phyloP scores from a whole-genome alignment of 2,113 vertebrate genomes.

The Acanthochromis polyacanthus region DNA sequence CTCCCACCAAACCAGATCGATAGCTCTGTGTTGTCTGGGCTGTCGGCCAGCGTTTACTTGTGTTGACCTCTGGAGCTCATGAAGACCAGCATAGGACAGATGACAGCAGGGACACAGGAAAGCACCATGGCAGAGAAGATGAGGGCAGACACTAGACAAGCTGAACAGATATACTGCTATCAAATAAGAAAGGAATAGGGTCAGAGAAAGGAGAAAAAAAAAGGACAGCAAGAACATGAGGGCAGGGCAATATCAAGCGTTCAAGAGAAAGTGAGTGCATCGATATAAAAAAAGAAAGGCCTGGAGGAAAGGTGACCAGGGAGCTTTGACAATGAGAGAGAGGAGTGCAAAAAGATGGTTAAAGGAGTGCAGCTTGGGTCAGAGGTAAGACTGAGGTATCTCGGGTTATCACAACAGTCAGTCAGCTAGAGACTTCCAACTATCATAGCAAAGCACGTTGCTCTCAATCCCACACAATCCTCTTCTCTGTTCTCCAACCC shows the following conservation, averaged over 20 bases:
- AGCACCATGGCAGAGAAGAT: conserved; percentile 40
- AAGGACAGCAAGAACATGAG: conserved; percentile 42
- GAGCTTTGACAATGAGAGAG: conserved; percentile 55
- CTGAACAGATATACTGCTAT: conserved; percentile 55
- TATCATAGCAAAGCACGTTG: conserved; percentile 71
- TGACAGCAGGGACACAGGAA: conserved; percentile 56
- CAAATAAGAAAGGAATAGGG: conserved; percentile 48
- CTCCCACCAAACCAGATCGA: conserved; percentile 69
- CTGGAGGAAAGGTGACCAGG: conserved; percentile 47
- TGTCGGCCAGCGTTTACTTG: conserved; percentile 68
- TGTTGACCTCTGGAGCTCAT: conserved; percentile 70
- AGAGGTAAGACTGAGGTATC: conserved; percentile 61
- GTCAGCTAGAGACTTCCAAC: conserved; percentile 64
- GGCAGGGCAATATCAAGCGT: conserved; percentile 42
- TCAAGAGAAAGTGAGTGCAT: conserved; percentile 31
- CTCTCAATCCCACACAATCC: conserved; percentile 78
- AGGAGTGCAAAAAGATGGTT: conserved; percentile 39
- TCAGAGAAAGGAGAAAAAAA: conserved; percentile 36
- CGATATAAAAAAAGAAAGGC: conserved; percentile 59
- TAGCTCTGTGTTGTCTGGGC: conserved; percentile 65
- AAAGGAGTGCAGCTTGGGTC: conserved; percentile 60
- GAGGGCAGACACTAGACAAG: conserved; percentile 55
- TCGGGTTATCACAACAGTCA: conserved; percentile 70
- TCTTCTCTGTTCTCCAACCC: conserved; percentile 74
- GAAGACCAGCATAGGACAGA: conserved; percentile 52